Evolutionary conservation across 2,797 vertebrate species (phyloP), one percentile per base, ranked within the genome.

Genomic region (Pangasius macronema): DNA sequence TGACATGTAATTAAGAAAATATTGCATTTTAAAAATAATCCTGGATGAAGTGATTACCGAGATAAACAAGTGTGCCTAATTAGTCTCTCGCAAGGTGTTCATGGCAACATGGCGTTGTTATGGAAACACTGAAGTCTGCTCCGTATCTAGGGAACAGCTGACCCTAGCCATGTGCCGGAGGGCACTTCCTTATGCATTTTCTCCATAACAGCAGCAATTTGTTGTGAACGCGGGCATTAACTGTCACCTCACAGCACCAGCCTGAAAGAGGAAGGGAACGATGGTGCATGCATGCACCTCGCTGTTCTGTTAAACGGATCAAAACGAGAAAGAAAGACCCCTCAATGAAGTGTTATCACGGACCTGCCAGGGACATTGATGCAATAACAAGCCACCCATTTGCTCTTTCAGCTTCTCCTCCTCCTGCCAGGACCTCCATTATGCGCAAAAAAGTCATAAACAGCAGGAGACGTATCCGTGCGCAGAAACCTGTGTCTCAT

Each of bases 1-100:
- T 83, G 89, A 89, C 85, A 82, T 89, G 89, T 89, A 91, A 91
- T 90, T 91, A 91, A 89, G 86, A 90, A 90, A 89, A 90, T 89
- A 89, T 84, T 72, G 61, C 75, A 33, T 89, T 90, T 88, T 84
- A 80, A 85, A 89, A 89, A 91, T 90, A 91, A 87, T 86, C 67
- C 88, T 81, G 89, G 89, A 89, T 89, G 81, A 91, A 90, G 70
- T 67, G 86, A 89, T 91, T 91, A 89, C 67, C 63, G 88, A 89
- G 89, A 88, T 89, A 89, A 90, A 91, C 89, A 89, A 90, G 90
- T 87, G 85, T 82, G 81, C 79, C 88, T 91, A 91, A 91, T 91
- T 91, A 89, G 89, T 81, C 46, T 67, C 89, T 88, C 87, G 46
- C 88, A 90, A 91, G 90, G 90, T 91, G 90, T 90, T 91, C 88